Base-by-base conservation (phyloP, 2,888 invertebrate genomes). In the Lobophora halterata region DNA sequence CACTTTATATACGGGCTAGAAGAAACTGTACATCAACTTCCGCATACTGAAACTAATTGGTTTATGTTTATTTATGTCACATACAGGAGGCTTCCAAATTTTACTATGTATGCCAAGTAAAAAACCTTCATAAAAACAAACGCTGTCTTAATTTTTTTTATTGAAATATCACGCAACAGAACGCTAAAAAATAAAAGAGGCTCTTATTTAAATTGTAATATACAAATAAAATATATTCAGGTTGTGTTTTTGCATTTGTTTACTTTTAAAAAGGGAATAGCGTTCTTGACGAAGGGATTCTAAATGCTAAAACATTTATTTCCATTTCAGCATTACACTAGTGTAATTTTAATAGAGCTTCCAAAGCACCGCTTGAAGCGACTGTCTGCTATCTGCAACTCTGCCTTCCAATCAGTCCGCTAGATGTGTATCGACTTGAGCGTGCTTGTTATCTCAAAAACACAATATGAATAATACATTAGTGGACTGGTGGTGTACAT, bases 401-500 rank as follows among this genome's bases (percentile, higher is more conserved):
- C 43, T 37, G 43, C 33, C 69, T 72, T 66, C 78, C 79, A 80
- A 83, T 81, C 81, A 79, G 77, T 69, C 73, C 70, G 61, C 79
- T 80, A 83, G 87, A 87, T 87, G 80, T 78, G 79, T 85, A 87
- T 87, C 85, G 79, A 73, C 75, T 79, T 77, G 73, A 73, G 71
- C 63, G 68, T 69, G 79, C 85, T 87, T 85, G 87, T 87, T 86
- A 87, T 86, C 86, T 85, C 80, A 85, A 83, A 85, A 82, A 79
- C 82, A 79, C 79, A 79, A 78, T 83, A 87, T 87, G 86, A 87
- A 87, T 87, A 86, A 87, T 81, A 80, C 87, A 87, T 86, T 69
- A 82, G 80, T 70, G 66, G 66, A 57, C 74, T 71, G 31, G 69
- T 76, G 71, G 71, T 61, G 70, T 70, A 71, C 72, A 69, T 65